These are phyloP conservation scores for Microdon myrmicae DNA, from an alignment of 2,888 invertebrate species.

Conservation along the genomic window DNA sequence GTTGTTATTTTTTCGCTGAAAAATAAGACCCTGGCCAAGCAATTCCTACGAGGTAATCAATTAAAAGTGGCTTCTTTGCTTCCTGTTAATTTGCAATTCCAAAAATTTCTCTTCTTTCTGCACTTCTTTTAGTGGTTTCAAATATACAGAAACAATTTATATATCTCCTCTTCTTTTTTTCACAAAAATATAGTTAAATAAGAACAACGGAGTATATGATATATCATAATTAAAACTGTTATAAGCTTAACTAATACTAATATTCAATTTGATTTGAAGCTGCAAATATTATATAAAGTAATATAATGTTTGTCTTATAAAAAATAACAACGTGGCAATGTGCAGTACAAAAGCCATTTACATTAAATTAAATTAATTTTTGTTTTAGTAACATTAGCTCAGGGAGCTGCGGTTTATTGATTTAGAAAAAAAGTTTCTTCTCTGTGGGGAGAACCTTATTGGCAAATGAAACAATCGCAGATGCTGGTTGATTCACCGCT, in stretches of 20 bases:
- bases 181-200: conserved; percentile 17
- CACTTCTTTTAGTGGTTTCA: conserved; percentile 22
- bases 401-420: neutral
- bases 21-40: conserved; percentile 52
- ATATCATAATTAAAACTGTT: conserved; percentile 3
- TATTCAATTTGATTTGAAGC: conserved; percentile 24
- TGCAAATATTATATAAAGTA: conserved; percentile 15
- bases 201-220: conserved; percentile 20
- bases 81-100: conserved; percentile 42
- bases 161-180: conserved; percentile 35
- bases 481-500: conserved; percentile 92
- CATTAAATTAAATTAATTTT: conserved; percentile 20
- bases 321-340: conserved; percentile 41
- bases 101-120: conserved; percentile 15
- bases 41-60: conserved; percentile 48
- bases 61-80: conserved; percentile 27
- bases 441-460: conserved; percentile 66
- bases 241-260: conserved; percentile 25
- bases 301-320: neutral
- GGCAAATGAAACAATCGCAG: conserved; percentile 82
- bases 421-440: conserved; percentile 56
- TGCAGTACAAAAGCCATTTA: conserved; percentile 18
- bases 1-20: conserved; percentile 52
- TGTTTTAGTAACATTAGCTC: neutral
- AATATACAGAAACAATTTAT: conserved; percentile 41